These are phyloP conservation scores for Polydrusus pterygomalis DNA, from an alignment of 2,888 invertebrate species.

Conservation along the genomic window DNA sequence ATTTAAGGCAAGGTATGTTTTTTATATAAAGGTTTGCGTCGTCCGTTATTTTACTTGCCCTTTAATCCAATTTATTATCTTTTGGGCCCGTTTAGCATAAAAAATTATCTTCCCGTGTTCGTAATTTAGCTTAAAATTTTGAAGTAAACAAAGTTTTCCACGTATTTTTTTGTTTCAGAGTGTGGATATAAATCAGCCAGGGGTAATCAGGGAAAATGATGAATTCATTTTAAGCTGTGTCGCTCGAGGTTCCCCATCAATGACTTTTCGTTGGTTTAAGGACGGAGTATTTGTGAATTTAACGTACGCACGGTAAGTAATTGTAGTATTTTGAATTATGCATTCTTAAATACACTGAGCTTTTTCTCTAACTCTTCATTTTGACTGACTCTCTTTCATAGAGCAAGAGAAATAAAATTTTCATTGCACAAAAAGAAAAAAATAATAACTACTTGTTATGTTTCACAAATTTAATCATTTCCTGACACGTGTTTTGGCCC, in stretches of 20 bases:
- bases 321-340: no score
- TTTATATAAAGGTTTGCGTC: neutral
- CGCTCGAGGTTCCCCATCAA: constrained; percentile 84
- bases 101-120: constrained; percentile 12
- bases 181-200: constrained; percentile 73
- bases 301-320: constrained; percentile 70
- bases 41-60: neutral
- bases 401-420: no score
- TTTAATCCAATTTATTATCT: constrained; percentile 12
- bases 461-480: no score
- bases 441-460: no score
- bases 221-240: constrained; percentile 86
- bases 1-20: no score
- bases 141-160: constrained; percentile 35
- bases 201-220: constrained; percentile 79
- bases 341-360: no score
- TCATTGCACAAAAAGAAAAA: no score
- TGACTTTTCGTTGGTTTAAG: constrained; percentile 88
- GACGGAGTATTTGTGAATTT: constrained; percentile 85
- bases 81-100: constrained; percentile 10
- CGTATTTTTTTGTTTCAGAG: constrained; percentile 70
- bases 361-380: no score
- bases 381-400: no score
- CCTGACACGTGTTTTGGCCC: no score
- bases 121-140: constrained; percentile 38